Evolutionary conservation across 2,113 vertebrate species (phyloP).

Genomic region (Rhipidura dahli): DNA sequence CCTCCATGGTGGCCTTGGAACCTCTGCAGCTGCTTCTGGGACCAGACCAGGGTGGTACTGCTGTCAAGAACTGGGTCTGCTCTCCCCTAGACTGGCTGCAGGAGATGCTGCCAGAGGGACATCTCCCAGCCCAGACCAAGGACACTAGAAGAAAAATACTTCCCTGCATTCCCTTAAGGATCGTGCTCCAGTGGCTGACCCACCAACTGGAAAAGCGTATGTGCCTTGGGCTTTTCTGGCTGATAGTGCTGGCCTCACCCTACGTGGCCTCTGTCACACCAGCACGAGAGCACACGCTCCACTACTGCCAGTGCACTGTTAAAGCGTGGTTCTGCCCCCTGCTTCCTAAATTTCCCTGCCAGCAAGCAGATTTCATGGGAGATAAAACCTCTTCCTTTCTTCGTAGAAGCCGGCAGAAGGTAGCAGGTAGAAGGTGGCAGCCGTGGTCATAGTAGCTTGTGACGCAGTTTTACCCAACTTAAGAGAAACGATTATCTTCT

Average conservation of each 20-base stretch:
- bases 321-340: accelerated
- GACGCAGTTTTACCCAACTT: neutral
- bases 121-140: neutral
- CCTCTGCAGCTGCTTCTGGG: neutral
- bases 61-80: neutral
- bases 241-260: neutral
- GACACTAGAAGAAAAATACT: neutral
- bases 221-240: neutral
- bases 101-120: neutral
- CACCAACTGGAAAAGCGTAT: neutral
- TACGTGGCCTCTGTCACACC: accelerated
- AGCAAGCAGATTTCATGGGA: neutral
- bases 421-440: neutral
- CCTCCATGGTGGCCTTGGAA: neutral
- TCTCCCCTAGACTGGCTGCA: no score
- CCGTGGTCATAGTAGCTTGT: neutral
- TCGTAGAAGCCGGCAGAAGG: neutral
- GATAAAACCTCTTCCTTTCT: neutral
- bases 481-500: neutral
- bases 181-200: accelerated
- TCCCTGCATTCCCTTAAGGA: neutral
- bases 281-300: accelerated
- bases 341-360: neutral
- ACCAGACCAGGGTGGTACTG: neutral
- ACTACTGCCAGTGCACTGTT: accelerated